Conservation (phyloP, 2,888 invertebrate genomes). For the Parnassius smintheus region DNA sequence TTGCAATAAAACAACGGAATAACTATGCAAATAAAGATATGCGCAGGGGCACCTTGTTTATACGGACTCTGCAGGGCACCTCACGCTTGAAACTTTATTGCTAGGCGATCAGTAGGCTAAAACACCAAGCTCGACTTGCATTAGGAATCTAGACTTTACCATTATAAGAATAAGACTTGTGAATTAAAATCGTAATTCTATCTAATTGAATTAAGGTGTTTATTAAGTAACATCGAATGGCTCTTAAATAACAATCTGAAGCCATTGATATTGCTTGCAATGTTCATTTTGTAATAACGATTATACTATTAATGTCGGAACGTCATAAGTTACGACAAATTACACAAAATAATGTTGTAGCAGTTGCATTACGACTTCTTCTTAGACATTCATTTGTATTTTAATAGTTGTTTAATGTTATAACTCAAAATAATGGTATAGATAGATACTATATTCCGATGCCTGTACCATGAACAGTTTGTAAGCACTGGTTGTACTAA, state of each 20-base stretch:
- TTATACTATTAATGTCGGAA: neutral
- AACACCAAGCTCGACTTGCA: slow-evolving; percentile 8
- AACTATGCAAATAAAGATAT: slow-evolving; percentile 51
- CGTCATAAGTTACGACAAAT: slow-evolving; percentile 21
- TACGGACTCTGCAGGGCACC: slow-evolving; percentile 62
- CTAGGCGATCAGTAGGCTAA: slow-evolving; percentile 35
- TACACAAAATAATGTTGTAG: slow-evolving; percentile 5
- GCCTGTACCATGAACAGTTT: too few relatives aligned
- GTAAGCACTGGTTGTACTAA: too few relatives aligned
- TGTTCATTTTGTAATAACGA: slow-evolving; percentile 16
- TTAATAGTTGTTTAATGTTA: neutral
- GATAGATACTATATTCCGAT: too few relatives aligned
- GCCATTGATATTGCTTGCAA: slow-evolving; percentile 18
- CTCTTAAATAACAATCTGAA: slow-evolving; percentile 24
- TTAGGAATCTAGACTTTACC: slow-evolving; percentile 18
- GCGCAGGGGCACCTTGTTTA: slow-evolving; percentile 57
- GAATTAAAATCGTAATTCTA: slow-evolving; percentile 9
- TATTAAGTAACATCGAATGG: slow-evolving; percentile 24
- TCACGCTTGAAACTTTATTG: slow-evolving; percentile 62
- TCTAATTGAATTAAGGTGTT: slow-evolving; percentile 29
- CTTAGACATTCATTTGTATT: slow-evolving; percentile 1
- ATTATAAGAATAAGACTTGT: slow-evolving; percentile 17
- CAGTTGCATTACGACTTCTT: neutral
- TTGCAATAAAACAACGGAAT: slow-evolving; percentile 44
- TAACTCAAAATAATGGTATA: neutral